phyloP scores from a whole-genome alignment of 2,113 vertebrate species.

The Corythornis cristatus region DNA sequence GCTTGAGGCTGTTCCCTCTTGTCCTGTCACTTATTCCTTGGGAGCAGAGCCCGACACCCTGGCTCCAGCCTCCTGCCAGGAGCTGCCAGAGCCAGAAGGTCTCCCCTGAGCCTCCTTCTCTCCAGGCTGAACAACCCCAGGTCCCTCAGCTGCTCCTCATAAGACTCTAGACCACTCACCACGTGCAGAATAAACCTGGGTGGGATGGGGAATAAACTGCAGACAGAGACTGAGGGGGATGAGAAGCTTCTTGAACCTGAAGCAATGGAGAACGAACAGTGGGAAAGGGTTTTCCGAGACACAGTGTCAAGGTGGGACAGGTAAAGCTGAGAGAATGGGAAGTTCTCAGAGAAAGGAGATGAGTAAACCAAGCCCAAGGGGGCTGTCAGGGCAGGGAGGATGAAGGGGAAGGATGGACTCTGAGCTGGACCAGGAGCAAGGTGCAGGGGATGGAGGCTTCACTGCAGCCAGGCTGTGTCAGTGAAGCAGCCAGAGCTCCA shows the following conservation, averaged over 20 bases:
- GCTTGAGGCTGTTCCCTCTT: background rate
- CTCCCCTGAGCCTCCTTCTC: background rate
- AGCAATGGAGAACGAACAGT: background rate
- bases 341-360: background rate
- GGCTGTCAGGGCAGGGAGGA: background rate
- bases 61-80: background rate
- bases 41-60: background rate
- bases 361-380: background rate
- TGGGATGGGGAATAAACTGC: background rate
- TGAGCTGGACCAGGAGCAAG: background rate
- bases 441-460: background rate
- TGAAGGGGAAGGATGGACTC: background rate
- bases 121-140: background rate
- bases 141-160: background rate
- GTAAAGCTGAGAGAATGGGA: background rate
- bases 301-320: accelerated
- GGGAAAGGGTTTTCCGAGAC: background rate
- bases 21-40: background rate
- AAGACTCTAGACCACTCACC: background rate
- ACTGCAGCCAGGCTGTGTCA: background rate
- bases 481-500: background rate
- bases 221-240: background rate
- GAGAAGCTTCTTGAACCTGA: background rate
- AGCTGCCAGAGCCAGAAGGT: background rate
- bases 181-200: background rate